Conservation (phyloP, 30 jellyfish, hydroid and myxozoan species). For the Aurelia aurita complex sp. Pacific region DNA sequence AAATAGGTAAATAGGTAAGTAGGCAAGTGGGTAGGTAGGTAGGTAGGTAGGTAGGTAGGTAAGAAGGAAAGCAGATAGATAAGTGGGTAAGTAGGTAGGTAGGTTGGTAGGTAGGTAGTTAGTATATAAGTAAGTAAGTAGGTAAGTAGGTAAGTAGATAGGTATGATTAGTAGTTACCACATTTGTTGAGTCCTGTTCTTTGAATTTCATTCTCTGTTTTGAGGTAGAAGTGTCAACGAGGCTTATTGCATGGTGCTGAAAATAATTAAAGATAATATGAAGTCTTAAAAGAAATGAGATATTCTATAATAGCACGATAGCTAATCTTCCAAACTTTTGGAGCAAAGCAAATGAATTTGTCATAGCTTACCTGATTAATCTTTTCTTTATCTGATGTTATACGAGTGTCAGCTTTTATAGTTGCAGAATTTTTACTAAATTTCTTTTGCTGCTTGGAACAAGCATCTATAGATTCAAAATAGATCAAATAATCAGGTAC, state of each 20-base stretch:
- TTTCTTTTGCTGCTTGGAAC: slow-evolving; percentile 25
- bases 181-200: slow-evolving; percentile 12
- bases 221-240: slow-evolving; percentile 15
- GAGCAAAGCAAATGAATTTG: no score
- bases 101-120: no score
- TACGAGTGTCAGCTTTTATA: background rate
- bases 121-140: no score
- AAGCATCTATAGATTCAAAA: slow-evolving; percentile 31
- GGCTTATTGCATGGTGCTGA: slow-evolving; percentile 45
- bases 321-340: no score
- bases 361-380: background rate
- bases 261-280: background rate
- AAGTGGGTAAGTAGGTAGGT: no score
- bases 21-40: no score
- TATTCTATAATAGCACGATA: no score
- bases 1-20: no score
- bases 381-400: background rate
- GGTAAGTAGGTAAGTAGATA: no score
- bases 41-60: no score
- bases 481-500: background rate
- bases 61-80: no score
- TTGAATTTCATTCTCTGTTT: slow-evolving; percentile 17
- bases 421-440: background rate
- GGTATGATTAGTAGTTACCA: slow-evolving; percentile 13
- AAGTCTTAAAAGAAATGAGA: no score